Base-by-base conservation (phyloP, 2,888 invertebrate species). In the Euclidia mi region DNA sequence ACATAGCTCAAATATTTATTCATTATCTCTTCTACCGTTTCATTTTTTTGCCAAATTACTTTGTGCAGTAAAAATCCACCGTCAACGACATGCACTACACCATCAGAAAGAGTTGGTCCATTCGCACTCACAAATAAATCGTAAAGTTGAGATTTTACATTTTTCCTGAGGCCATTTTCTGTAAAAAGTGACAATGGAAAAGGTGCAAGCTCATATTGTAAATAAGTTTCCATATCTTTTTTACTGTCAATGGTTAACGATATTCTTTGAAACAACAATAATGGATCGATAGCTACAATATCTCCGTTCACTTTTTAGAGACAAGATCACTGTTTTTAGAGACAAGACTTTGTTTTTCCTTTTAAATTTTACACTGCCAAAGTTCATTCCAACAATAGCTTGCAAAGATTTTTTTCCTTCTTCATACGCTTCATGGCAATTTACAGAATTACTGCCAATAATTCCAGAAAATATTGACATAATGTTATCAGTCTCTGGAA, bases 341-440 rank as follows among this genome's bases (percentile, higher is more conserved):
- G 76, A 66, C 43, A 74, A 57, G 49, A 84, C 80, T 65, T 72
- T 75, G 52, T 73, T 69, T 58, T 75, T 71, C 40, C 79, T 66
- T 62, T 66, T 65, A 48, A 82, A 73, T 61, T 74, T 78, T 12
- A 82, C 57, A 29, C 60, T 58, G 47, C 65, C 56, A 67, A 79
- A 80, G 47, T 72, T 68, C 38, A 57, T 58, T 48, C 76, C 78
- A 58, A 68, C 60, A 50, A 78, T 78, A 48, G 63, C 59, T 56
- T 51, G 52, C 71, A 76, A 61, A 52, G 66, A 70, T 65, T 71
- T 50, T 57, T 40, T 64, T 66, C 34, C 81, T 79, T 49, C 81
- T 47, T 53, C 53, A 53, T 46, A 53, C 46, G 53, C 46, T 42
- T 47, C 42, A 18, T 53, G 43, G 46, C 53, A 84, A 62, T 81